Evolutionary conservation across 1,140 invertebrate species (phyloP).

Genomic region (Liolophura sinensis): DNA sequence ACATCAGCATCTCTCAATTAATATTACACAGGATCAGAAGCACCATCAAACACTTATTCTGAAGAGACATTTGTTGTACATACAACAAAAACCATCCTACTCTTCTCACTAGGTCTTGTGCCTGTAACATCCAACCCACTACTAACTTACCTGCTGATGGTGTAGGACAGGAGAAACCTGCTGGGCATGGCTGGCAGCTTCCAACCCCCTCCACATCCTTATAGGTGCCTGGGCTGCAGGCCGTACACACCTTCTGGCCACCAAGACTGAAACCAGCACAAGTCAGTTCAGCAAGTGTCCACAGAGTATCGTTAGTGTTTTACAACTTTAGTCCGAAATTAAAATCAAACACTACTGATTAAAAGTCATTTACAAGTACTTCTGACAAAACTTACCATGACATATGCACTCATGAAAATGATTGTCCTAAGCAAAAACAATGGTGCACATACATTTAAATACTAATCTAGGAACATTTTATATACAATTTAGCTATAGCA

Average conservation of each 20-base stretch:
- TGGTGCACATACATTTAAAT: too few relatives aligned
- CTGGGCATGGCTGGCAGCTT: constrained; percentile 30
- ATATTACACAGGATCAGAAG: too few relatives aligned
- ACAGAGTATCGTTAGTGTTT: neutral
- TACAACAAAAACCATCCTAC: too few relatives aligned
- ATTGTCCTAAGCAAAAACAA: too few relatives aligned
- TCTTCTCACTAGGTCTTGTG: too few relatives aligned
- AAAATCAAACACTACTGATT: too few relatives aligned
- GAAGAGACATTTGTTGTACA: too few relatives aligned
- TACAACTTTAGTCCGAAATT: too few relatives aligned
- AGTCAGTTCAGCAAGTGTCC: neutral
- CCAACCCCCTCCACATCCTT: constrained; percentile 21
- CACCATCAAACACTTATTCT: too few relatives aligned
- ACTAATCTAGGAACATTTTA: neutral
- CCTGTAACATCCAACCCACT: neutral
- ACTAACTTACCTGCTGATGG: constrained; percentile 16
- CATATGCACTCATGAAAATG: too few relatives aligned
- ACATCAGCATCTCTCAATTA: too few relatives aligned
- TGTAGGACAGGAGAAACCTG: constrained; percentile 31
- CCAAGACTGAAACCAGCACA: constrained; percentile 17
- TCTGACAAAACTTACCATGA: neutral
- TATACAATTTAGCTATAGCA: neutral
- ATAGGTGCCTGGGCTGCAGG: constrained; percentile 24
- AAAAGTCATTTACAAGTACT: too few relatives aligned
- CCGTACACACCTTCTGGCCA: constrained; percentile 21